phyloP scores from a whole-genome alignment of 2,113 vertebrate genomes.

The Echinops telfairi region DNA sequence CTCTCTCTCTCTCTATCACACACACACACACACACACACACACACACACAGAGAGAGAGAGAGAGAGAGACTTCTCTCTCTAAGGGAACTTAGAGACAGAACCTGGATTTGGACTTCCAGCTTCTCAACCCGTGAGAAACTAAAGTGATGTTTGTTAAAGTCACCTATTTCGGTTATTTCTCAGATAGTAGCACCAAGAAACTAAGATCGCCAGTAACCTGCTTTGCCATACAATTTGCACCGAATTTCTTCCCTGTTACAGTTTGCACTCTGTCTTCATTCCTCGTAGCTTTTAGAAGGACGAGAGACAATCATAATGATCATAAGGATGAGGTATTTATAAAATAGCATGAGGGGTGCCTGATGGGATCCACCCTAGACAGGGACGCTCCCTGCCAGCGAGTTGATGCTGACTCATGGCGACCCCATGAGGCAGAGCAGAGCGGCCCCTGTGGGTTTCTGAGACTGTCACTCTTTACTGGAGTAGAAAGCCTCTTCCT shows the following conservation, averaged over 20 bases:
- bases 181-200: not conserved
- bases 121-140: not conserved
- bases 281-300: not conserved
- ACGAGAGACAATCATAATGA: not conserved
- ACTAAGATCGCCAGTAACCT: not conserved
- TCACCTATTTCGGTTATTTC: not conserved
- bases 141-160: not conserved
- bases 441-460: too few species aligned
- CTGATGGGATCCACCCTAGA: too few species aligned
- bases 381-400: too few species aligned
- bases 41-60: too few species aligned
- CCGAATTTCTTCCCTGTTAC: constrained; percentile 43
- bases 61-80: not conserved
- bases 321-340: not conserved
- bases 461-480: too few species aligned
- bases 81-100: too few species aligned
- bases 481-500: too few species aligned
- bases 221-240: constrained; percentile 29
- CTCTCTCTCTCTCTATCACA: too few species aligned
- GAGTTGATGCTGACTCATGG: too few species aligned
- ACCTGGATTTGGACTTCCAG: not conserved
- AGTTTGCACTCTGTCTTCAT: not conserved
- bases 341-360: not conserved
- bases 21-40: too few species aligned
- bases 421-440: too few species aligned